Base-by-base conservation (phyloP, 2,797 vertebrate species). In the Telmatherina bonti region DNA sequence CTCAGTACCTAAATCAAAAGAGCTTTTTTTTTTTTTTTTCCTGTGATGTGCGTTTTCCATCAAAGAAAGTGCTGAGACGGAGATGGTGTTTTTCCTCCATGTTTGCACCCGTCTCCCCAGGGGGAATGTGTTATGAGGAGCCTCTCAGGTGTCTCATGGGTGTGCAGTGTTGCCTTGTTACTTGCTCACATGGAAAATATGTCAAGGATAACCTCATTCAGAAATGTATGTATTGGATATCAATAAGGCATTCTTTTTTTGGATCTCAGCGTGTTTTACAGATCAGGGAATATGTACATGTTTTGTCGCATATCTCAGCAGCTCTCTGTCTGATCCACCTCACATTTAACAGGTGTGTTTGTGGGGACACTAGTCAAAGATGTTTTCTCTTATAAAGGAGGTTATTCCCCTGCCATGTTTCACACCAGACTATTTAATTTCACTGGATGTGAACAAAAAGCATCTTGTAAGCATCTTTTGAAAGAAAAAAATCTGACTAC, bases 21-120 rank as follows among this genome's bases (percentile, higher is more conserved):
- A n/a, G n/a, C n/a, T n/a, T n/a, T n/a, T n/a, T 82, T 79, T 82
- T 74, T 72, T 67, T n/a, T 36, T 72, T 79, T 81, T 81, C 70
- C 77, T 83, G 76, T 85, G 67, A 75, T 84, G 69, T 26, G 15
- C 49, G 11, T 73, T 85, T 82, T 77, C 62, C 67, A 85, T 86
- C 81, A 76, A 84, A 75, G 73, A 65, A 74, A 83, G 55, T 58
- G 63, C 80, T 70, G 78, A 84, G 70, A 15, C 36, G 12, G 67
- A 79, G 6, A 58, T 24, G 4, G 18, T 74, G 56, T 78, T 66
- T 74, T 57, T 70, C n/a, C 52, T 47, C 18, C 33, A 49, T 58
- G 29, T 78, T 72, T 74, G 65, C 60, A 53, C 54, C 72, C 24
- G 2, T 70, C 59, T 78, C 47, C 47, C 45, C 16, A 41, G 30